Evolutionary conservation across 1,140 invertebrate genomes (phyloP), one percentile per base, ranked within the genome.

Genomic region (Battus philenor): DNA sequence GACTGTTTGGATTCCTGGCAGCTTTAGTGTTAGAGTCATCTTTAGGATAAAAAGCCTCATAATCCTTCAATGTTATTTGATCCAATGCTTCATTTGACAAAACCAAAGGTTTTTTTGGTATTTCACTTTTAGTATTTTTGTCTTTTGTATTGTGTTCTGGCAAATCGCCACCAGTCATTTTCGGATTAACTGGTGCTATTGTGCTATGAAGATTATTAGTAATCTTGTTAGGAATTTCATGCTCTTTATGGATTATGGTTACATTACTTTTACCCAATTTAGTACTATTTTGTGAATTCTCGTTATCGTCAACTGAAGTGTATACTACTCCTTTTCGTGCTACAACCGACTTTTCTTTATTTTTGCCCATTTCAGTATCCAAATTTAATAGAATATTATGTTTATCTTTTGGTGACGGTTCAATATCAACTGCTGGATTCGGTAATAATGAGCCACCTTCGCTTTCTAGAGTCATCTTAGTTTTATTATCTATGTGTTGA

Each of bases 251-350:
- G 1, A 1, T 5, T 10, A 10, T 29, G 6, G 10, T 2, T 33
- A 13, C 41, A 13, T 38, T 26, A 33, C 49, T 39, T 34, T 22
- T 16, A 46, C 18, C 18, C 2, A 29, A 44, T 13, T 34, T 44
- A 32, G 39, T 36, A 32, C 5, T 16, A 41, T 47, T 44, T 13
- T 9, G 2, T 26, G 15, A 44, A 31, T 41, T 20, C 16, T n/a
- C 9, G 5, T 3, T 53, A 13, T 52, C 47, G 36, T 64, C 53
- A 32, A 24, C 8, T 8, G 47, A 38, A 32, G 29, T 50, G n/a
- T 53, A 55, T 17, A 56, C 44, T n/a, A 63, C 76, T 44, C 69
- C 71, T 59, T 80, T 80, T 13, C 71, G 54, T 15, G 68, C 30
- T 1, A 62, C 57, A 5, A 72, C 54, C 16, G 68, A 54, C 47